Evolutionary conservation across 2,888 invertebrate genomes (phyloP).

Genomic region (Lordiphosa andalusiaca): DNA sequence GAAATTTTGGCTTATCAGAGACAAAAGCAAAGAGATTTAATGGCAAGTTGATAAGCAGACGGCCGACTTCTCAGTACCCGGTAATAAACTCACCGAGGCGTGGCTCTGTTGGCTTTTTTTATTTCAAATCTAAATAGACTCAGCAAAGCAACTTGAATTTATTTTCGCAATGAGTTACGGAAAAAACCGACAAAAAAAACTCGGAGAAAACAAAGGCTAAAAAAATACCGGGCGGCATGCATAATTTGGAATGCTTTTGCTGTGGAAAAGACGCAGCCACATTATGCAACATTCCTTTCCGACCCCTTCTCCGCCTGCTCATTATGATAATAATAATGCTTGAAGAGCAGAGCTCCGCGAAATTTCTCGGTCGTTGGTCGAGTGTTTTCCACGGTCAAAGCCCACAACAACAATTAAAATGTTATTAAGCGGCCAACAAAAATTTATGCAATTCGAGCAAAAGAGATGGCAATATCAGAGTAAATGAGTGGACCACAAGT

Average conservation of each 20-base stretch:
- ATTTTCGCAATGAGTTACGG: slow-evolving; percentile 32
- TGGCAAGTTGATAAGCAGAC: slow-evolving; percentile 67
- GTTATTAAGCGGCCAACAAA: slow-evolving; percentile 62
- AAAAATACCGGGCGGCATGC: slow-evolving; percentile 54
- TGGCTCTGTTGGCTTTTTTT: slow-evolving; percentile 34
- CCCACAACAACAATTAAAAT: slow-evolving; percentile 72
- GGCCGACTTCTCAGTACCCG: slow-evolving; percentile 26
- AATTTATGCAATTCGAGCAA: slow-evolving; percentile 62
- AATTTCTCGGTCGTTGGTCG: slow-evolving; percentile 30
- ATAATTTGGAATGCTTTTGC: slow-evolving; percentile 63
- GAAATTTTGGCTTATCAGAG: slow-evolving; percentile 65
- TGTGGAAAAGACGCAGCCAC: slow-evolving; percentile 45
- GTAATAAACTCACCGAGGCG: slow-evolving; percentile 67
- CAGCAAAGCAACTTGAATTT: slow-evolving; percentile 56
- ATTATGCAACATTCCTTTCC: slow-evolving; percentile 69
- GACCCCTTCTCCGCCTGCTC: slow-evolving; percentile 47
- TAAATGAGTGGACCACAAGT: slow-evolving; percentile 15
- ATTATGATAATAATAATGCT: slow-evolving; percentile 71
- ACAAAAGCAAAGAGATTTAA: slow-evolving; percentile 54
- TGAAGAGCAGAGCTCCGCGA: slow-evolving; percentile 41
- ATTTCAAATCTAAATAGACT: slow-evolving; percentile 65
- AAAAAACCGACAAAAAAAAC: slow-evolving; percentile 14
- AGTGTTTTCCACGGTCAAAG: slow-evolving; percentile 51
- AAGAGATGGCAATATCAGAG: slow-evolving; percentile 22
- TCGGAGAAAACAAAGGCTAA: slow-evolving; percentile 29